Evolutionary conservation across 2,888 invertebrate genomes (phyloP).

Genomic region (Acanthococcus lagerstroemiae): DNA sequence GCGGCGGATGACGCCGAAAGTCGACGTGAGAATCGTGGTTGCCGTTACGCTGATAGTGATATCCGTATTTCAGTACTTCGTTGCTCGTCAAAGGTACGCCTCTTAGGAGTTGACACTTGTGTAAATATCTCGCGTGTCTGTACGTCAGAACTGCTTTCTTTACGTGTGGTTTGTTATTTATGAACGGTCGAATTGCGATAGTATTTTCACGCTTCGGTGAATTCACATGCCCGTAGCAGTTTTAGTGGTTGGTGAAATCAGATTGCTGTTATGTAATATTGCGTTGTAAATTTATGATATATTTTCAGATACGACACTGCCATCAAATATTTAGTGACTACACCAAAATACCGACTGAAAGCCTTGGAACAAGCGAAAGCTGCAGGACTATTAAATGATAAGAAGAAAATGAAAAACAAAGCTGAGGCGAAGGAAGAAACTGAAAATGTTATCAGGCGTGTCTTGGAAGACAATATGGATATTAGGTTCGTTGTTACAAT

Average conservation of each 20-base stretch:
- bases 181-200: too few species aligned
- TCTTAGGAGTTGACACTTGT: too few species aligned
- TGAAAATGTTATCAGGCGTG: constrained; percentile 64
- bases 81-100: constrained; percentile 68
- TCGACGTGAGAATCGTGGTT: constrained; percentile 80
- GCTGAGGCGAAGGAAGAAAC: constrained; percentile 62
- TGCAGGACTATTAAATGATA: constrained; percentile 48
- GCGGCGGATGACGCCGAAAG: constrained; percentile 76
- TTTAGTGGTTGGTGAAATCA: too few species aligned
- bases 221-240: too few species aligned
- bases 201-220: too few species aligned
- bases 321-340: constrained; percentile 73
- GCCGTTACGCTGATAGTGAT: constrained; percentile 73
- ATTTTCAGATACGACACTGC: constrained; percentile 57
- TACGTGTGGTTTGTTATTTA: too few species aligned
- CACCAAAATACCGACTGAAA: constrained; percentile 75
- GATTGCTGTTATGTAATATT: too few species aligned
- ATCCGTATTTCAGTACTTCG: constrained; percentile 74
- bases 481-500: too few species aligned
- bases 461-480: constrained; percentile 87
- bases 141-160: too few species aligned
- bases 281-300: neutral
- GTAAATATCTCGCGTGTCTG: too few species aligned
- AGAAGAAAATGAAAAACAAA: constrained; percentile 46
- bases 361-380: constrained; percentile 54